phyloP scores from a whole-genome alignment of 2,797 vertebrate genomes.

The Enteromius unitaeniatus region DNA sequence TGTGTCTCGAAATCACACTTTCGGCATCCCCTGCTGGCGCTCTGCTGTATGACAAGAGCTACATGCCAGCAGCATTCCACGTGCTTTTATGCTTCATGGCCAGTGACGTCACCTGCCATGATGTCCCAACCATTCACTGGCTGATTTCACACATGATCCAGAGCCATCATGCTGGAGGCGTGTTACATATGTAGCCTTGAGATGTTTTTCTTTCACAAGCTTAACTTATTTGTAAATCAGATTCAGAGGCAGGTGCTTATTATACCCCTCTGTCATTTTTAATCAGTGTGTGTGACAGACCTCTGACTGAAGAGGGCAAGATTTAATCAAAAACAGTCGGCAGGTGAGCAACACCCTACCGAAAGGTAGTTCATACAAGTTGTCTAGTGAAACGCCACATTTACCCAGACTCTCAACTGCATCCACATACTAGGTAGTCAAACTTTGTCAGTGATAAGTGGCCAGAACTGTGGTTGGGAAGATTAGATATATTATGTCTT shows the following conservation, averaged over 20 bases:
- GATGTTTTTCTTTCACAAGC: neutral
- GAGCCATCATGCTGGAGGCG: no score
- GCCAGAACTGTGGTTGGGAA: neutral
- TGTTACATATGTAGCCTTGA: no score
- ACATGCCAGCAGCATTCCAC: no score
- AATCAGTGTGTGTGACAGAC: slow-evolving; percentile 7
- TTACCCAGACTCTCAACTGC: neutral
- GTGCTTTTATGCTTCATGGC: no score
- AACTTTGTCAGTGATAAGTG: neutral
- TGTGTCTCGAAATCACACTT: no score
- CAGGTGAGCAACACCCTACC: neutral
- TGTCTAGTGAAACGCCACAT: neutral
- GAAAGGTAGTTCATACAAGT: neutral
- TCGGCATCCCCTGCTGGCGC: no score
- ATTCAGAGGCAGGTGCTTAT: slow-evolving; percentile 1
- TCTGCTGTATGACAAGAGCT: no score
- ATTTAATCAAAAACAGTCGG: slow-evolving; percentile 6
- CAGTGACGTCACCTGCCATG: no score
- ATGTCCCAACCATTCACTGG: no score
- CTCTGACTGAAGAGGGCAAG: neutral
- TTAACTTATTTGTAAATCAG: neutral
- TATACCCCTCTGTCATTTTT: neutral
- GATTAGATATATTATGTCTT: neutral
- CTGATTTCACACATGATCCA: no score
- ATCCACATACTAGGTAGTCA: neutral